Evolutionary conservation across 2,797 vertebrate genomes (phyloP).

Genomic region (Takifugu ocellatus): DNA sequence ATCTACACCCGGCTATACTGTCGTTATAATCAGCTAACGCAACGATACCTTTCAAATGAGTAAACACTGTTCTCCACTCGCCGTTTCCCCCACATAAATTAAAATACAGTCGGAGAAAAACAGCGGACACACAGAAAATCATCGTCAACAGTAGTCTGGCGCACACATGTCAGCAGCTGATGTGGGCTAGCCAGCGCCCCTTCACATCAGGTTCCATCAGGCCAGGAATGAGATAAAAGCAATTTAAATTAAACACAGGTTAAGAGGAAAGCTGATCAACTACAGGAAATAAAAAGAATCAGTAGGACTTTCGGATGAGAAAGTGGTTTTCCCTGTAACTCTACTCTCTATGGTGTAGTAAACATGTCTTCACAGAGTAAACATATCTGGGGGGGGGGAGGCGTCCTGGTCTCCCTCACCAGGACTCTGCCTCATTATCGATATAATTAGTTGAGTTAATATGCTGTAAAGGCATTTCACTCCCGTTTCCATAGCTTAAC

Average conservation of each 20-base stretch:
- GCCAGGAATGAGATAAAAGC: conserved; percentile 49
- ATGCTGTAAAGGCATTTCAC: conserved; percentile 47
- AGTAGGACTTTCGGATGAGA: conserved; percentile 62
- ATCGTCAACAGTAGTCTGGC: no score
- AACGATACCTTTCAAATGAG: conserved; percentile 61
- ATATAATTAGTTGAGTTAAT: conserved; percentile 13
- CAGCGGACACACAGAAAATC: neutral
- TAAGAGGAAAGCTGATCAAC: conserved; percentile 22
- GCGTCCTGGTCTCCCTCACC: conserved; percentile 28
- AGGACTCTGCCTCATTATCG: conserved; percentile 40
- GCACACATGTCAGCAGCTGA: conserved; percentile 28
- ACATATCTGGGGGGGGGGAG: conserved; percentile 43
- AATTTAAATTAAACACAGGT: conserved; percentile 39
- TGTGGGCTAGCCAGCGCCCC: conserved; percentile 69
- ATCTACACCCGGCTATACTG: conserved; percentile 45
- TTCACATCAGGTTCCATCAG: conserved; percentile 61
- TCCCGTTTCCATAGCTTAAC: conserved; percentile 50
- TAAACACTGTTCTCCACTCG: conserved; percentile 39
- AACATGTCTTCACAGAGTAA: conserved; percentile 72
- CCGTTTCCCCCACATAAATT: conserved; percentile 23
- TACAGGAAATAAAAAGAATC: conserved; percentile 40
- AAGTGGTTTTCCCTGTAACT: conserved; percentile 72
- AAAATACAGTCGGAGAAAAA: conserved; percentile 34
- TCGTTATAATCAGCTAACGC: conserved; percentile 50
- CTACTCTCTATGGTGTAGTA: conserved; percentile 59